Percentiles rank a stretch among this genome's conserved stretches.
phyloP scores from a whole-genome alignment of 2,113 vertebrate genomes.

The Hemiprocne comata region DNA sequence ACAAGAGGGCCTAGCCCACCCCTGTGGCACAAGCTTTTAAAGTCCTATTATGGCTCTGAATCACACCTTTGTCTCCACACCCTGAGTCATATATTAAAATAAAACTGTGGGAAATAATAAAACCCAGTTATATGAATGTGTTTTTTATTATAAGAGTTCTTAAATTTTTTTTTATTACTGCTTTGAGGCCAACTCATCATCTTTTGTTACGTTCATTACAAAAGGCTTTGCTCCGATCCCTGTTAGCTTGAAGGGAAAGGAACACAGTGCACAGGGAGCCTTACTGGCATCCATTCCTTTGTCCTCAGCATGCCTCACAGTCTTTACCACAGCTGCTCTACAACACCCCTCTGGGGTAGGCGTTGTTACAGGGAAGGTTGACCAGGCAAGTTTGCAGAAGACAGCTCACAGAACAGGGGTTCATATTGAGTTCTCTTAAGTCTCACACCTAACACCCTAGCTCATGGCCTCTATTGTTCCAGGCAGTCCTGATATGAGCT shows the following conservation, averaged over 20 bases:
- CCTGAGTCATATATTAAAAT: slow-evolving; percentile 60
- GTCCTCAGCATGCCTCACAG: not conserved
- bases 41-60: slow-evolving; percentile 56
- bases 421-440: not conserved
- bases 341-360: not conserved
- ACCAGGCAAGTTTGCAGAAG: slow-evolving; percentile 5
- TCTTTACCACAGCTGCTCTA: not conserved
- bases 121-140: slow-evolving; percentile 49
- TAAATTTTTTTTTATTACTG: slow-evolving; percentile 45
- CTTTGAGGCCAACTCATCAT: slow-evolving; percentile 54
- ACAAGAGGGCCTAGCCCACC: slow-evolving; percentile 5
- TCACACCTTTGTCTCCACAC: slow-evolving; percentile 62
- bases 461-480: not conserved
- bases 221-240: slow-evolving; percentile 31
- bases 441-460: not conserved
- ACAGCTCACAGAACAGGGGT: not conserved
- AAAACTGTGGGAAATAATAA: slow-evolving; percentile 71
- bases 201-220: slow-evolving; percentile 56
- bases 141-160: slow-evolving; percentile 53
- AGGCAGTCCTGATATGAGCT: not conserved
- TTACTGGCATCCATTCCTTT: not conserved
- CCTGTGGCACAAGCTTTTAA: slow-evolving; percentile 43
- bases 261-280: not conserved
- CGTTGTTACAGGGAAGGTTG: not conserved
- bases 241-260: slow-evolving; percentile 18